Evolutionary conservation across 1,140 invertebrate genomes (phyloP), one percentile per base, ranked within the genome.

Genomic region (Danaus plexippus): DNA sequence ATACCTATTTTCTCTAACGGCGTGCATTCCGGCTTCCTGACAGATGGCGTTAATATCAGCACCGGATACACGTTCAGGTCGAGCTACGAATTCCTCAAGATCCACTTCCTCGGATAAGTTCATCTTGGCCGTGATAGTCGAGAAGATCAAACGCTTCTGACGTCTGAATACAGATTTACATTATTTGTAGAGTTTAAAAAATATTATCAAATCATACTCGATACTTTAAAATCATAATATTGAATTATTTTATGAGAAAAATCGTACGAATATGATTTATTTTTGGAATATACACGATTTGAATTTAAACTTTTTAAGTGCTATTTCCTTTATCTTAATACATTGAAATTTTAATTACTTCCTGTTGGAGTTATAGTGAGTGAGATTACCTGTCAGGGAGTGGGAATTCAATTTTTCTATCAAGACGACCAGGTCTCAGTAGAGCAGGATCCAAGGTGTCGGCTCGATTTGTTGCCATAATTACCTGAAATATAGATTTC

Each of bases 11-110:
- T 99, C 98, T 59, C 98, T 90, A 0, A 99, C 98, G 7, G 98
- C 98, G 85, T 99, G 98, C 92, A 94, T 94, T 63, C 92, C 91
- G 50, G 97, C 96, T 89, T 99, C 98, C 88, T 99, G 98, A 86
- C 98, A 99, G 75, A 99, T 99, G 32, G 98, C 97, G 87, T 99
- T 99, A 61, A 99, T 99, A 78, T 99, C 98, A 49, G 98, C 98
- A 48, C 98, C 98, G 57, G 97, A 99, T 69, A 99, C 99, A 87
- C 96, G 95, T 80, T 99, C 98, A 0, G 98, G 98, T 11, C 98
- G 89, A 9, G 98, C 97, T 9, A 99, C 97, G 88, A 97, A 99
- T 89, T 99, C 98, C 83, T 99, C 98, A 2, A 99, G 86, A 88
- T 99, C 98, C 1, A 99, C 97, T 85, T 99, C 98, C 80, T 99